Base-by-base conservation (phyloP, 2,113 vertebrate species). In the Apus apus region DNA sequence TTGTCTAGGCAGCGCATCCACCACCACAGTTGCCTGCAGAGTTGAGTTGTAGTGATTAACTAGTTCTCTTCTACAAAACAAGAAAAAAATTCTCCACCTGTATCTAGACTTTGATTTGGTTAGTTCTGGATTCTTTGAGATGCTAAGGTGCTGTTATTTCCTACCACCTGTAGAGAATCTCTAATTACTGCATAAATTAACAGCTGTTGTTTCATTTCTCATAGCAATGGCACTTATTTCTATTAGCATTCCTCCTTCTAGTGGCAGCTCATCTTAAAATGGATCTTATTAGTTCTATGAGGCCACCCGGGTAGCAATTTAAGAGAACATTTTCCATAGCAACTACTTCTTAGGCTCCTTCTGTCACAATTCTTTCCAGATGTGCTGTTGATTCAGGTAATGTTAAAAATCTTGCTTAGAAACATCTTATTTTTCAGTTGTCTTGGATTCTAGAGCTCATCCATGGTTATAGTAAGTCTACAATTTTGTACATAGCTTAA, bases 291-390 rank as follows among this genome's bases (percentile, higher is more conserved):
- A 88, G 96, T 96, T 96, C 82, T 76, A 56, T 92, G 96, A 97
- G 97, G 95, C 97, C 97, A 98, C 97, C 96, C 93, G 16, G 82
- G 78, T 34, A 93, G 96, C 91, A 96, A 92, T 93, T 94, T 79
- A 70, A 71, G 93, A 97, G 93, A 89, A 40, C 29, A 60, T 96
- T 97, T 97, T 97, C 97, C 94, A 29, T 95, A 94, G 82, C 72
- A 96, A 85, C 92, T 95, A 61, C 81, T 87, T 95, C 89, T 89
- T 89, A 64, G 79, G 76, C 94, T 95, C 81, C 79, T 96, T 96
- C 74, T 92, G 61, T 88, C 54, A 71, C 58, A 26, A 97, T 97
- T 97, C 97, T 95, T 97, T 97, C 96, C 97, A 97, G 97, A 97
- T 98, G 96, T 96, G 92, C 80, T 96, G 38, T 76, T 61, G 53